Evolutionary conservation across 2,797 vertebrate species (phyloP).

Genomic region (Cossypha polioptera): DNA sequence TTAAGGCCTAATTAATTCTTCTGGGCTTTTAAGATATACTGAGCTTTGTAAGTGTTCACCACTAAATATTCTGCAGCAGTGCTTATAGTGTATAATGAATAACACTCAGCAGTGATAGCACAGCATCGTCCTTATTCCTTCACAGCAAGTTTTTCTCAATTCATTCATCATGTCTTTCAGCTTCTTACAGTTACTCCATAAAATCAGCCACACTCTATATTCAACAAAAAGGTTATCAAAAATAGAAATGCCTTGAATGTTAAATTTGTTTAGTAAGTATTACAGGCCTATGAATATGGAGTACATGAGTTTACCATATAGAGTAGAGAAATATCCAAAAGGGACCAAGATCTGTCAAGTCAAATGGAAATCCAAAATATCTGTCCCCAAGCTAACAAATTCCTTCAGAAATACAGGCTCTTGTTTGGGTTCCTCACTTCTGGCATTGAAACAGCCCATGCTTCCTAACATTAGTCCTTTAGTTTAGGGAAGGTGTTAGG

Average conservation of each 20-base stretch:
- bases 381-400: not conserved
- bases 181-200: constrained; percentile 28
- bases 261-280: constrained; percentile 24
- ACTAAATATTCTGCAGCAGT: constrained; percentile 43
- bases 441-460: not conserved
- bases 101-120: constrained; percentile 28
- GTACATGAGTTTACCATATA: not conserved
- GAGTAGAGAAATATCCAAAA: not conserved
- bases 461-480: not conserved
- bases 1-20: constrained; percentile 25
- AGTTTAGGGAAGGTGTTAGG: not conserved
- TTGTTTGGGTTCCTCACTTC: not conserved
- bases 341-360: not conserved
- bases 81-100: constrained; percentile 36
- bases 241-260: constrained; percentile 21
- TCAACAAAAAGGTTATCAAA: constrained; percentile 33
- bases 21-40: constrained; percentile 20
- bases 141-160: constrained; percentile 11
- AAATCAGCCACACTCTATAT: constrained; percentile 16
- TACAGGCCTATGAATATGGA: not conserved
- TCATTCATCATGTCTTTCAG: constrained; percentile 33
- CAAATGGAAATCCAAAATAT: not conserved
- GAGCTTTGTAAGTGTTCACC: not conserved
- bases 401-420: not conserved
- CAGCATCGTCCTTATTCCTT: constrained; percentile 26